Evolutionary conservation across 64 coral and sea anemone genomes (phyloP), one percentile per base, ranked within the genome.

Genomic region (Dendronephthya gigantea): DNA sequence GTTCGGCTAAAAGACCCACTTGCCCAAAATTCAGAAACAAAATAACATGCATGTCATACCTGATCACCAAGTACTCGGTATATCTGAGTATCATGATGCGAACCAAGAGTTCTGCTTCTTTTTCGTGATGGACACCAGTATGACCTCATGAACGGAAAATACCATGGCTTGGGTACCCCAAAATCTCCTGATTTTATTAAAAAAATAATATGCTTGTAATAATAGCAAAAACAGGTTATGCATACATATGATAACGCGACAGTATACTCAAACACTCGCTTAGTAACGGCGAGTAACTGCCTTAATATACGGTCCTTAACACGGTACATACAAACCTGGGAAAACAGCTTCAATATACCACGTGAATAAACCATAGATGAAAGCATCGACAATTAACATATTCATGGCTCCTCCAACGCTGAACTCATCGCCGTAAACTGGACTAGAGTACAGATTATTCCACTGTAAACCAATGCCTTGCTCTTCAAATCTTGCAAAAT

Each of bases 261-360:
- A n/a, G n/a, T n/a, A n/a, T n/a, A n/a, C n/a, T n/a, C n/a, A n/a
- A n/a, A n/a, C n/a, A n/a, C n/a, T n/a, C n/a, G n/a, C n/a, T n/a
- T n/a, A n/a, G n/a, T n/a, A n/a, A n/a, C n/a, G n/a, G n/a, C n/a
- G n/a, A n/a, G n/a, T n/a, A n/a, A n/a, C n/a, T n/a, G n/a, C n/a
- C n/a, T n/a, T n/a, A n/a, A n/a, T n/a, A n/a, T n/a, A n/a, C n/a
- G n/a, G n/a, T n/a, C n/a, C n/a, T n/a, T 85, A 85, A 12, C 27
- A 49, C 23, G 6, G n/a, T 36, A 83, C n/a, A n/a, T n/a, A n/a
- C 27, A 0, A 49, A 96, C 95, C 95, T 91, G 95, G 95, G 35
- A 88, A 66, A n/a, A 98, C 72, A 83, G 92, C 88, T 70, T 98
- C 92, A 23, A 98, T 66, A 36, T 98, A 98, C 92, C 91, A 98